Conservation (phyloP, 2,113 vertebrate genomes). For the Brienomyrus longianalis region DNA sequence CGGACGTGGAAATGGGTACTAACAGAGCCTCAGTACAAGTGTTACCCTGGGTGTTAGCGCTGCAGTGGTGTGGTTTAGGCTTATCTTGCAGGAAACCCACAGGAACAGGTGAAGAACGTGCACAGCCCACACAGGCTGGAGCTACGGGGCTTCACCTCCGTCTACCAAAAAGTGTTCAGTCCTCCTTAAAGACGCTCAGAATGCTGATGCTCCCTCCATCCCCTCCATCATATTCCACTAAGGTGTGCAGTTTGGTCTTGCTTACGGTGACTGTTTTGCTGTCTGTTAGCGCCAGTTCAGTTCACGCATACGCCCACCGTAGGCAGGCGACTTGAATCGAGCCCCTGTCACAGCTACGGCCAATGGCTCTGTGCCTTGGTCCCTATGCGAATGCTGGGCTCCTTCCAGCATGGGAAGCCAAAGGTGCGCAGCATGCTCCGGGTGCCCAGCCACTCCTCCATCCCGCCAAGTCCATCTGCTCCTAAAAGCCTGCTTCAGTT, state of each 20-base stretch:
- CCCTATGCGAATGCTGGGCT: neutral
- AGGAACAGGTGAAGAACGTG: neutral
- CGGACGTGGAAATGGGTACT: no score
- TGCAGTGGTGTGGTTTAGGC: neutral
- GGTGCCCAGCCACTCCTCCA: neutral
- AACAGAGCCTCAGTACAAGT: no score
- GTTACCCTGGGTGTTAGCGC: neutral
- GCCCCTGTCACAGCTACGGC: neutral
- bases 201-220: neutral
- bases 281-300: neutral
- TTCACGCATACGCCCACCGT: neutral
- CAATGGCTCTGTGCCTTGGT: neutral
- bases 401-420: neutral
- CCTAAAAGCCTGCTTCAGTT: neutral
- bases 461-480: neutral
- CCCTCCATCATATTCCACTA: neutral
- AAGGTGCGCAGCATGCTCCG: neutral
- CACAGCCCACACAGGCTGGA: neutral
- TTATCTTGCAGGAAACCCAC: neutral
- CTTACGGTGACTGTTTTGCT: neutral
- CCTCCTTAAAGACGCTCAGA: neutral
- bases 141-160: neutral
- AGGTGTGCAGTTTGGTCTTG: neutral
- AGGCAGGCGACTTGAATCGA: neutral
- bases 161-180: neutral